A percentile compares a stretch with the other conserved stretches of the same genome.
These are phyloP conservation scores for Prosapia bicincta DNA, from an alignment of 2,888 invertebrate species.

Conservation along the genomic window DNA sequence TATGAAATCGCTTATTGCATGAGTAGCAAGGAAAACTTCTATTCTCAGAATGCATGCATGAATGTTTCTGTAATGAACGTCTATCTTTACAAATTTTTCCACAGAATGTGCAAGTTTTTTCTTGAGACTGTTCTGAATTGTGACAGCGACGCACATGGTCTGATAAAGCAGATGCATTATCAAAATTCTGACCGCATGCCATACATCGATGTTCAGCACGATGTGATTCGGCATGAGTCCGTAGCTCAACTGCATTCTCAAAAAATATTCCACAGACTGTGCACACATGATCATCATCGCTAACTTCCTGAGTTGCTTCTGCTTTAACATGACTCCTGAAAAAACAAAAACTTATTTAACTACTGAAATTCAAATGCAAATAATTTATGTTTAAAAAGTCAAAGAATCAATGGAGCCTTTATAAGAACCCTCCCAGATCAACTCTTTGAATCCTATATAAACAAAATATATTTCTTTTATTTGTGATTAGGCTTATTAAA, in stretches of 20 bases:
- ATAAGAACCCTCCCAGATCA: too few relatives aligned
- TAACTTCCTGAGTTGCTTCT: constrained; percentile 47
- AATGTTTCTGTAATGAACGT: constrained; percentile 62
- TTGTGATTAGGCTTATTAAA: too few relatives aligned
- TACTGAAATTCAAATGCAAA: too few relatives aligned
- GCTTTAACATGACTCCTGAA: constrained; percentile 46
- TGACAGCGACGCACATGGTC: constrained; percentile 16
- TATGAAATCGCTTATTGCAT: constrained; percentile 68
- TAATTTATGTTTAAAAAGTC: too few relatives aligned
- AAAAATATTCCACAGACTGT: constrained; percentile 77
- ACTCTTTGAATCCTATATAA: too few relatives aligned
- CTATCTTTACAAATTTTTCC: constrained; percentile 59
- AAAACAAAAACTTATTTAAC: constrained; percentile 22
- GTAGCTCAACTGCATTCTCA: constrained; percentile 68
- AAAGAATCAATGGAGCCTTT: too few relatives aligned
- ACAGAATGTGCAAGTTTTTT: constrained; percentile 5
- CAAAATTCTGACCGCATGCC: constrained; percentile 12
- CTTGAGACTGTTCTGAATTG: constrained; percentile 1
- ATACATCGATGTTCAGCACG: constrained; percentile 20
- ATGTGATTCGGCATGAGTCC: constrained; percentile 77
- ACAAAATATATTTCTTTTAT: too few relatives aligned
- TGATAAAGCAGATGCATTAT: constrained; percentile 3
- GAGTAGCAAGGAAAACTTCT: constrained; percentile 61
- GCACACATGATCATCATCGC: constrained; percentile 61
- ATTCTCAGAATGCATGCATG: constrained; percentile 64